These are phyloP conservation scores for Subanguina moxae DNA, from an alignment of 1,140 invertebrate species.

Conservation along the genomic window DNA sequence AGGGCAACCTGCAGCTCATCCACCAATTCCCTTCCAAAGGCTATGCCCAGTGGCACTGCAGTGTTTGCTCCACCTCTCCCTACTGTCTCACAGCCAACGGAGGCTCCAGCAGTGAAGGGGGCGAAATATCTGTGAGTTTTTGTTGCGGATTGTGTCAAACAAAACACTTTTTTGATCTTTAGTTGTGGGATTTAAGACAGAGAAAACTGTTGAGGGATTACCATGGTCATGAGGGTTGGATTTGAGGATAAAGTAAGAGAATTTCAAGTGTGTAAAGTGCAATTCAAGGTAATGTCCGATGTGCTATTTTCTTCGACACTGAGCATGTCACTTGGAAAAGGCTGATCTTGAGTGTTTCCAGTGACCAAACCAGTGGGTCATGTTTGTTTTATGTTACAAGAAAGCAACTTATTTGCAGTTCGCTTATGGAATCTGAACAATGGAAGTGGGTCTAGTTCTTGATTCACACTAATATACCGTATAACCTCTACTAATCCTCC, in stretches of 20 bases:
- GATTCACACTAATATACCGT: no score
- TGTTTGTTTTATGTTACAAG: slow-evolving; percentile 26
- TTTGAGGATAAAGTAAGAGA: neutral
- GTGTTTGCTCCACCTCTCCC: slow-evolving; percentile 11
- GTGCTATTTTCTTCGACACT: slow-evolving; percentile 37
- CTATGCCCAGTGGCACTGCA: slow-evolving; percentile 35
- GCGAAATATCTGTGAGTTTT: slow-evolving; percentile 39
- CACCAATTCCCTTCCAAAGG: slow-evolving; percentile 23
- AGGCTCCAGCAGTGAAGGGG: slow-evolving; percentile 26
- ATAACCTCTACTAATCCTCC: no score
- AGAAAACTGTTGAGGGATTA: slow-evolving; percentile 35
- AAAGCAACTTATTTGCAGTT: slow-evolving; percentile 10
- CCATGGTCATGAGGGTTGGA: slow-evolving; percentile 34
- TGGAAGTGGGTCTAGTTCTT: neutral
- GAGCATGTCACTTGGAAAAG: slow-evolving; percentile 43
- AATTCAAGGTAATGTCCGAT: slow-evolving; percentile 17
- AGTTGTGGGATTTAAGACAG: slow-evolving; percentile 43
- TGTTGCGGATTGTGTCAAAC: neutral
- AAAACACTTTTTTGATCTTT: slow-evolving; percentile 1
- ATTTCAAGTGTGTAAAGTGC: neutral
- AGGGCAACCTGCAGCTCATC: slow-evolving; percentile 27
- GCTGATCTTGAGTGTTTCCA: slow-evolving; percentile 40
- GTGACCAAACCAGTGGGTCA: slow-evolving; percentile 34
- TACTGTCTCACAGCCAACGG: slow-evolving; percentile 38
- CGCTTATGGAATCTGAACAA: neutral